These are phyloP conservation scores for Dexiosoma caninum DNA, from an alignment of 2,888 invertebrate genomes.

Conservation along the genomic window DNA sequence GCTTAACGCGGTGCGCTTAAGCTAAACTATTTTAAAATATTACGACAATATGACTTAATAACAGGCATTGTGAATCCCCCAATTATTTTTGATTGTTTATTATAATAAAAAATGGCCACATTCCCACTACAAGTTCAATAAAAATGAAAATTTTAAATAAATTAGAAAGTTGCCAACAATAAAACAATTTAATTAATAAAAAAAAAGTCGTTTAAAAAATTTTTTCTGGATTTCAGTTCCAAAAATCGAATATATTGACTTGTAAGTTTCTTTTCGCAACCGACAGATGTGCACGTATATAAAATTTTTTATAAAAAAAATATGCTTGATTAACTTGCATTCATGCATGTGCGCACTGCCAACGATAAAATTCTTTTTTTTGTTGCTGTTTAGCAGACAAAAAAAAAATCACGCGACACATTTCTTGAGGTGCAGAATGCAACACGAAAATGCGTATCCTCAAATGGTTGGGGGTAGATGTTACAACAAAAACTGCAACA, in stretches of 20 bases:
- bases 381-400: neutral
- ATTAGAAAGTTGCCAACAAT: too few relatives aligned
- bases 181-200: too few relatives aligned
- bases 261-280: neutral
- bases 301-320: too few relatives aligned
- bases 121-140: too few relatives aligned
- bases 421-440: constrained; percentile 31
- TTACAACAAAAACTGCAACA: neutral
- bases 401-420: constrained; percentile 58
- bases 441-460: constrained; percentile 17
- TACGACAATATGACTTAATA: too few relatives aligned
- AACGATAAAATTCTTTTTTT: constrained; percentile 24
- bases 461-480: constrained; percentile 21
- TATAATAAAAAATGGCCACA: too few relatives aligned
- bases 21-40: too few relatives aligned
- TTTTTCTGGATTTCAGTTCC: neutral
- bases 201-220: too few relatives aligned
- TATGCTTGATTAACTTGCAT: constrained; percentile 41
- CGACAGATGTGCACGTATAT: neutral
- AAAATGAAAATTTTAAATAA: too few relatives aligned
- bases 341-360: constrained; percentile 37
- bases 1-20: too few relatives aligned
- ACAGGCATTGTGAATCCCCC: too few relatives aligned
- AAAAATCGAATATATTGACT: neutral
- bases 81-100: too few relatives aligned